Percentiles rank a stretch among this genome's conserved stretches.
Evolutionary conservation across 2,797 vertebrate genomes (phyloP).

Genomic region (Labeo calbasu): DNA sequence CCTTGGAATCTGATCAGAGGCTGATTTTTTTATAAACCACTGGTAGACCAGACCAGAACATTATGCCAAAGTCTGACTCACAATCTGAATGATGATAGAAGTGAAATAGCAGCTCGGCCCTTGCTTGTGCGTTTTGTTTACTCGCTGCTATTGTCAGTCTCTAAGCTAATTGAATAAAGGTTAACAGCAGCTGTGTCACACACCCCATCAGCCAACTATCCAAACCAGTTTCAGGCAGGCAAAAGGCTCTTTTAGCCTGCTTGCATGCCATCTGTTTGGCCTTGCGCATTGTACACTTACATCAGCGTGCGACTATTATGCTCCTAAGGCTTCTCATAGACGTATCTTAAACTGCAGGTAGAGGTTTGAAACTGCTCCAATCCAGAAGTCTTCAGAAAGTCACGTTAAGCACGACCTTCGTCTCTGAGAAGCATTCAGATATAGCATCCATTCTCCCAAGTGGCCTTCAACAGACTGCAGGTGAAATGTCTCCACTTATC

Average conservation of each 20-base stretch:
- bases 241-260: conserved; percentile 10
- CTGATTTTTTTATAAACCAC: not conserved
- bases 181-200: conserved; percentile 30
- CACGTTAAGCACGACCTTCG: not conserved
- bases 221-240: conserved; percentile 10
- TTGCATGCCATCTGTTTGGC: conserved; percentile 21
- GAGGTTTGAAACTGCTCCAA: not conserved
- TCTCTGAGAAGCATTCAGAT: conserved; percentile 4
- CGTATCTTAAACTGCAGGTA: not conserved
- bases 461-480: not conserved
- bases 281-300: not conserved
- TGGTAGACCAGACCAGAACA: not conserved
- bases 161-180: conserved; percentile 19
- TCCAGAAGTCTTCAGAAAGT: not conserved
- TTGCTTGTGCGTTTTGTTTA: conserved; percentile 18
- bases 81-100: not conserved
- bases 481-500: not conserved
- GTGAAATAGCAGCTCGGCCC: conserved; percentile 22
- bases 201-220: conserved; percentile 23
- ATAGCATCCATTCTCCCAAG: conserved; percentile 11
- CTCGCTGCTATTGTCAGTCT: conserved; percentile 6
- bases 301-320: not conserved
- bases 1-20: conserved; percentile 5
- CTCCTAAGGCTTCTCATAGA: not conserved
- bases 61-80: conserved; percentile 2